Base-by-base conservation (phyloP, 2,888 invertebrate genomes). In the Lepidochrysops patricia region DNA sequence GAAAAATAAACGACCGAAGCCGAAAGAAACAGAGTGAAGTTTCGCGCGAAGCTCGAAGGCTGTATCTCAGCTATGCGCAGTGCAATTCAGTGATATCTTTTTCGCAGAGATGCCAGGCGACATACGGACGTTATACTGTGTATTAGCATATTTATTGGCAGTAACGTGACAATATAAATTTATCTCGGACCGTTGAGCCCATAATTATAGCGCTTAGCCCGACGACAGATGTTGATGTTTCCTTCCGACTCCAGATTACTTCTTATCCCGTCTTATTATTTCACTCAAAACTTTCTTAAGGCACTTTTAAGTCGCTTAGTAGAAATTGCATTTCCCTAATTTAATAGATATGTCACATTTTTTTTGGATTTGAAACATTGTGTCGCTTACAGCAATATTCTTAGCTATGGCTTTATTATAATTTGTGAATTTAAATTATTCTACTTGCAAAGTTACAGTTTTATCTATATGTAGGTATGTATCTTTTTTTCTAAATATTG, bases 111-210 rank as follows among this genome's bases (percentile, higher is more conserved):
- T 73, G 74, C 76, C 77, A 79, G 85, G 84, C 87, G 86, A 87
- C 88, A 86, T 88, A 87, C 83, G 87, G 88, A 80, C 84, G 85
- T 80, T 86, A 86, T 86, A 84, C 84, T 80, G 81, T 75, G 79
- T 84, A 87, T 89, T 89, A 84, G 82, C 88, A 88, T 88, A 88
- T 88, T 88, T 88, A 89, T 88, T 85, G 83, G 80, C 85, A 80
- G 84, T 85, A 82, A 84, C 79, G 80, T 74, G 83, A 82, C 74
- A 74, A 81, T 82, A 84, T 84, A 85, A 84, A 87, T 85, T 84
- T 84, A 84, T 84, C 80, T 82, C 78, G 82, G 76, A 70, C 82
- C 77, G 79, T 84, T 81, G 79, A 77, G 77, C 72, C 69, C 70
- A 72, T 75, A 77, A 50, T 52, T 58, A 58, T 58, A 34, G 27